Base-by-base conservation (phyloP, 2,113 vertebrate species). In the Lamprotornis superbus region DNA sequence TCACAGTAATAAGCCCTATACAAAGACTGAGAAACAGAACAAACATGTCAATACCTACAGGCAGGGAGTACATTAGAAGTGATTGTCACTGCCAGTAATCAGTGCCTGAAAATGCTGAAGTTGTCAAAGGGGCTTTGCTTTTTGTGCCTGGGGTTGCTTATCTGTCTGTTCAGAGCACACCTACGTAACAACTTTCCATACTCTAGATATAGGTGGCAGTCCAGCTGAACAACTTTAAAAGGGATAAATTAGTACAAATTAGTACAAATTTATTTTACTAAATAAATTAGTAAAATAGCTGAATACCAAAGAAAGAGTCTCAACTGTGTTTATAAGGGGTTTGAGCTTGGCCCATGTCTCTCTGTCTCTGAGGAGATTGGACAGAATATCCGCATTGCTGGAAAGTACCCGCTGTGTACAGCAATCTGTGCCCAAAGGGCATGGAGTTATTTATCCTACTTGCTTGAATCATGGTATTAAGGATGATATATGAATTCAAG, bases 51-150 rank as follows among this genome's bases (percentile, higher is more conserved):
- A 95, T 95, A 94, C 55, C 80, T 89, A 56, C 69, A 71, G 71
- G 68, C 90, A 90, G 92, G 76, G 92, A 96, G 79, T 89, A 94
- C 92, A 95, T 81, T 83, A 94, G 76, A 94, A 95, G 84, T 68
- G 33, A 88, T 93, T 92, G 83, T 61, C 80, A 56, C 56, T 65
- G 68, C 52, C 47, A 81, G 64, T 59, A 88, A 83, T 83, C 79
- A 75, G 49, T 39, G 52, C 37, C 60, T 46, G 56, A 87, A 96
- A 96, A 92, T 87, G 95, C 93, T 97, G 94, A 82, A 92, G 94
- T 71, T 93, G 85, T 88, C 79, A 90, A 78, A 86, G 78, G 44
- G 40, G n/a, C 33, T 91, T 75, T 86, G 64, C 39, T 74, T 91
- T 95, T 56, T 24, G 68, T 90, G 93, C 53, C 68, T 86, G 83